These are phyloP conservation scores for Heterotilapia buettikoferi DNA, from an alignment of 2,113 vertebrate species.

Conservation along the genomic window DNA sequence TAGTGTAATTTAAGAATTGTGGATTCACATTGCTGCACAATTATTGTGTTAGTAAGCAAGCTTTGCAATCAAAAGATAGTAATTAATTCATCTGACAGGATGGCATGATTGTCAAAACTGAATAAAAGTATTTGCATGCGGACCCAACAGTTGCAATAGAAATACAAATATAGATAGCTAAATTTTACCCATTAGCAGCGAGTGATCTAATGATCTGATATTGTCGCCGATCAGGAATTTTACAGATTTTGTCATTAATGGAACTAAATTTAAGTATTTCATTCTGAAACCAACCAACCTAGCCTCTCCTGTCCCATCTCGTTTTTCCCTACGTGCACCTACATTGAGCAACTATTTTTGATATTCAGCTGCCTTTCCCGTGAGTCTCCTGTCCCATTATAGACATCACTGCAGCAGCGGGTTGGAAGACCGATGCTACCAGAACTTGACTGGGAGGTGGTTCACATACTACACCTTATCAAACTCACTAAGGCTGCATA, in stretches of 20 bases:
- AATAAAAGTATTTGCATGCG: not conserved
- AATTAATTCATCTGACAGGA: not conserved
- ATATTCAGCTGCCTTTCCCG: not conserved
- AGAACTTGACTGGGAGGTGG: not conserved
- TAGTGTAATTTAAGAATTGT: not conserved
- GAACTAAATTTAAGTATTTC: not conserved
- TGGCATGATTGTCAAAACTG: not conserved
- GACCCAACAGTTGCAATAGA: not conserved
- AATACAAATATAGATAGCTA: not conserved
- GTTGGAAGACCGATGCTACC: not conserved
- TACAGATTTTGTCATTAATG: not conserved
- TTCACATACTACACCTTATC: not conserved
- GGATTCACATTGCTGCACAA: not conserved
- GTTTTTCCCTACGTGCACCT: not conserved
- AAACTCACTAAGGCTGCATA: not conserved
- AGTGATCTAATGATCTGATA: not conserved
- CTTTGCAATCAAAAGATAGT: not conserved
- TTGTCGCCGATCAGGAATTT: not conserved
- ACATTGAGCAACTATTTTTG: not conserved
- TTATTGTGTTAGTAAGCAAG: not conserved
- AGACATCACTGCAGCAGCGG: not conserved
- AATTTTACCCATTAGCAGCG: not conserved
- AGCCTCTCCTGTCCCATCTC: not conserved
- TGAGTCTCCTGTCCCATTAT: not conserved
- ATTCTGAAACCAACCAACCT: not conserved